Evolutionary conservation across 1,140 invertebrate genomes (phyloP).

Genomic region (Drosophila bifasciata): DNA sequence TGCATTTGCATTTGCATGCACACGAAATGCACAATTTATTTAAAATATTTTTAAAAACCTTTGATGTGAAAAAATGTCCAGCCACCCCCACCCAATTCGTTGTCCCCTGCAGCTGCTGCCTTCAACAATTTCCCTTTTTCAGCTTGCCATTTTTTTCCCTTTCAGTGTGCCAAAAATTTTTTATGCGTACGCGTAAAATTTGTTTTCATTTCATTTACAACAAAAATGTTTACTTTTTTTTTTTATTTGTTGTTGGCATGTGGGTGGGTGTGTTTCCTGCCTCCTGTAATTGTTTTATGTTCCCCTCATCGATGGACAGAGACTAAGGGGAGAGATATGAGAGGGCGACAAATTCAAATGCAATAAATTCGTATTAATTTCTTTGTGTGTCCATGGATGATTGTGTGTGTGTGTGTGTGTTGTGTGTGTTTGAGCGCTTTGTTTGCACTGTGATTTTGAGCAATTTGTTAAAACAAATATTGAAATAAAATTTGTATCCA

Average conservation of each 20-base stretch:
- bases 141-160: constrained; percentile 19
- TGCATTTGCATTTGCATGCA: constrained; percentile 28
- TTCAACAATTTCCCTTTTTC: constrained; percentile 5
- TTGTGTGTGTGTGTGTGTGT: constrained; percentile 4
- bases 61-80: constrained; percentile 41
- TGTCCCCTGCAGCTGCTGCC: not conserved
- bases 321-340: not conserved
- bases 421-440: constrained; percentile 12
- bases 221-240: constrained; percentile 18
- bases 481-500: constrained; percentile 63
- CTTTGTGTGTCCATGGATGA: constrained; percentile 12
- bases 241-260: constrained; percentile 4
- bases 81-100: not conserved
- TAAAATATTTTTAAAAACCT: constrained; percentile 51
- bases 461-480: constrained; percentile 82
- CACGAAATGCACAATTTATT: constrained; percentile 48
- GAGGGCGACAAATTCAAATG: constrained; percentile 78
- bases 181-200: constrained; percentile 63
- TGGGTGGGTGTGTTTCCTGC: not conserved
- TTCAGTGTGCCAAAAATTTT: constrained; percentile 59
- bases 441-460: constrained; percentile 63
- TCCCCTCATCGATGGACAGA: constrained; percentile 43
- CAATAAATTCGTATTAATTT: constrained; percentile 69
- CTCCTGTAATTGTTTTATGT: constrained; percentile 71
- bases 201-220: constrained; percentile 77